Conservation (phyloP, 2,888 invertebrate species). For the Troides oblongomaculatus region DNA sequence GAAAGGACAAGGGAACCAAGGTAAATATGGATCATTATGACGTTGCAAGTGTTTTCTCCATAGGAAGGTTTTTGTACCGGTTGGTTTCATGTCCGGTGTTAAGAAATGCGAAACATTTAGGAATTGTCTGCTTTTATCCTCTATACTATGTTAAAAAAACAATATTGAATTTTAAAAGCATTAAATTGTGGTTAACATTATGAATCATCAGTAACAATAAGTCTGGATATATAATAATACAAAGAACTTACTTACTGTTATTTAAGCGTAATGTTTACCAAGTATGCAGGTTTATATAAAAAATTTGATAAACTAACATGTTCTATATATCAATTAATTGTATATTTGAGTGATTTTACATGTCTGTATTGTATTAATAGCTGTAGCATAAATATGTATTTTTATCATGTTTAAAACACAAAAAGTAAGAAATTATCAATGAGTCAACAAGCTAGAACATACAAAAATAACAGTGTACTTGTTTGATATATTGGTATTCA, state of each 20-base stretch:
- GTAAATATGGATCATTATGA: conserved; percentile 77
- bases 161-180: no score
- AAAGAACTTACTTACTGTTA: background rate
- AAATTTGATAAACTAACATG: background rate
- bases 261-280: background rate
- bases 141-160: background rate
- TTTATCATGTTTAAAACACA: background rate
- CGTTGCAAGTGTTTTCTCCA: conserved; percentile 75
- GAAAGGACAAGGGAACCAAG: conserved; percentile 93
- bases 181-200: background rate
- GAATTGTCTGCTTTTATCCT: background rate
- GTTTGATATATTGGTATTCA: background rate
- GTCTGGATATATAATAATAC: background rate
- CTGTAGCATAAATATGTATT: background rate
- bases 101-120: conserved; percentile 40
- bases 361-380: background rate
- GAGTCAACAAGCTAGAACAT: background rate
- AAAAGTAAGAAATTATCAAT: background rate
- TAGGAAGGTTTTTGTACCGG: conserved; percentile 64
- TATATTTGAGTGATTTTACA: background rate
- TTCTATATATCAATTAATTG: background rate
- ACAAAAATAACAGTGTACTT: background rate
- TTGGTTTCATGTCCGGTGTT: conserved; percentile 61
- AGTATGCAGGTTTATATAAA: background rate
- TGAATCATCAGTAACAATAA: background rate